Evolutionary conservation across 2,888 invertebrate species (phyloP), one percentile per base, ranked within the genome.

Genomic region (Priocnemis perturbator): DNA sequence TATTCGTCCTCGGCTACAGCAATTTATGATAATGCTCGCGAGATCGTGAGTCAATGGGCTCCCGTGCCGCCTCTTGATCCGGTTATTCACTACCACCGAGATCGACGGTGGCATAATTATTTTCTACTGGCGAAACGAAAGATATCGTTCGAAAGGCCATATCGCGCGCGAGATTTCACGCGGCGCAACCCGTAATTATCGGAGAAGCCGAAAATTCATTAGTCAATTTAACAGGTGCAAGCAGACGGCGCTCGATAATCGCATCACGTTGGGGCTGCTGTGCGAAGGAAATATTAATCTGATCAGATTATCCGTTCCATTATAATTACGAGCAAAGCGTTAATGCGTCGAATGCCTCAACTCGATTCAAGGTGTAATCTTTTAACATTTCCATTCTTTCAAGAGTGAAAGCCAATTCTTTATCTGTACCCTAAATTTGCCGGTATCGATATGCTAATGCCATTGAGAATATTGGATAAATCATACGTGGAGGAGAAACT

Each of bases 151-250:
- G 17, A 19, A 56, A 17, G 0, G 56, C 3, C 17, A 30, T 17
- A 19, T 30, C 66, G 48, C 60, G 65, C 68, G 70, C 60, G 53
- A 72, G 57, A 76, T 78, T 66, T 73, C 69, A 67, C 72, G 64
- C 74, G 67, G 74, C 37, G 11, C 61, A 75, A 72, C 73, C 76
- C 72, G 60, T 71, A 81, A 79, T 79, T 79, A 81, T 65, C 37
- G 37, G 67, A 68, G 74, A 68, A 70, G 64, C 68, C 57, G 69
- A 50, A 77, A 80, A 79, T 79, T 76, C 81, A 79, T 79, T 79
- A 79, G 79, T 64, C 61, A 19, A 66, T 81, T 76, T 74, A 81
- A 71, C 73, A 80, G 81, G 73, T 76, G 81, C 61, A 64, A 62
- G 69, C 66, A 62, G 57, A 56, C 26, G 57, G 44, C 71, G 53